Base-by-base conservation (phyloP, 53 echinoderm and acorn worm species). In the Stichopus horrens region DNA sequence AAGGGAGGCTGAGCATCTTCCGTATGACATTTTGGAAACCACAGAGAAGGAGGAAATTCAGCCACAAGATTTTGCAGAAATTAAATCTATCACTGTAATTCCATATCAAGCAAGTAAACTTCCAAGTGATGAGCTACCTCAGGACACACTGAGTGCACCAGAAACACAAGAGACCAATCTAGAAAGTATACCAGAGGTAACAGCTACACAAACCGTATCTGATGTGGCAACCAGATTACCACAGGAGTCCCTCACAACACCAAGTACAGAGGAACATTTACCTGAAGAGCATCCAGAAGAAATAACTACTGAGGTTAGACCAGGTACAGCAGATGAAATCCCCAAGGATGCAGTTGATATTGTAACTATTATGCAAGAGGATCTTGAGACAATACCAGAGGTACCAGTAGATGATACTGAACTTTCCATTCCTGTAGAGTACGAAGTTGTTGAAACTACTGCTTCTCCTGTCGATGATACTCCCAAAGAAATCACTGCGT, bases 1-100 rank as follows among this genome's bases (percentile, higher is more conserved):
- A 14, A 54, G 86, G 9, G 92, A 92, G 88, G 88, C 90, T 18
- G 77, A 88, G 74, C 74, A 90, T 77, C 79, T 93, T 53, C 88
- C 93, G 51, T 59, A 56, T 55, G 88, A 84, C 16, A 86, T 90
- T 55, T 75, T 94, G 88, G 67, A 68, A 9, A 52, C 89, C 19
- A 55, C 86, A 18, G 83, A 92, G 23, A 76, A 89, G 23, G 86
- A 91, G 55, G 89, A 91, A 9, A 87, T 89, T 21, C 76, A 66
- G 23, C 75, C 88, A 60, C 80, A 86, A 60, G 91, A 91, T 67
- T 86, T 74, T 23, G 54, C 86, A 83, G 76, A 87, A 52, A 80
- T 89, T 10, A 74, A 88, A 52, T 83, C 89, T 55, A 87, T 63
- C 21, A 86, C 88, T 57, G 76, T 66, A 68, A 74, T 81, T 57